phyloP scores from a whole-genome alignment of 2,113 vertebrate genomes.

The Ictalurus furcatus region DNA sequence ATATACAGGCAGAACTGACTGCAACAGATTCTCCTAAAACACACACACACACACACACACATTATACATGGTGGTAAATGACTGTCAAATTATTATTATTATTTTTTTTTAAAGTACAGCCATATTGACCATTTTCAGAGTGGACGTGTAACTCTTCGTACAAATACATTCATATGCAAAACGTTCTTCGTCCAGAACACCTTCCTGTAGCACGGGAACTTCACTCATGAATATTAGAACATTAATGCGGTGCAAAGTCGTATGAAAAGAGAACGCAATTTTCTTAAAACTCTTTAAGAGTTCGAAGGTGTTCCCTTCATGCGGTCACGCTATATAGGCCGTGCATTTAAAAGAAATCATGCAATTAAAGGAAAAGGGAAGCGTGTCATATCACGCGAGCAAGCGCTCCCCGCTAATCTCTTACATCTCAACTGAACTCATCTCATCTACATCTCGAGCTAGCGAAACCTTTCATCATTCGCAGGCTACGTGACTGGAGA shows the following conservation, averaged over 20 bases:
- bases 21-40: constrained; percentile 87
- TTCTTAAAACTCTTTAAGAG: background rate
- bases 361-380: background rate
- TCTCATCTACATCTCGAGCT: background rate
- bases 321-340: background rate
- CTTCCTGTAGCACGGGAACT: background rate
- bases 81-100: background rate
- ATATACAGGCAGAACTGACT: constrained; percentile 93
- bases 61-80: background rate
- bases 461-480: background rate
- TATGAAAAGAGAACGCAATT: no score
- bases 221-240: background rate
- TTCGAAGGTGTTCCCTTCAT: background rate
- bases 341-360: background rate
- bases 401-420: background rate
- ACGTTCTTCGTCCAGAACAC: background rate
- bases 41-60: constrained; percentile 16
- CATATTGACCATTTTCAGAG: background rate
- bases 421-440: background rate
- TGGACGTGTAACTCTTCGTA: background rate
- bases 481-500: background rate
- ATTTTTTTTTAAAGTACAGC: no score
- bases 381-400: background rate
- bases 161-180: background rate
- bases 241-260: background rate